Evolutionary conservation across 2,888 invertebrate genomes (phyloP).

Genomic region (Brassicogethes aeneus): DNA sequence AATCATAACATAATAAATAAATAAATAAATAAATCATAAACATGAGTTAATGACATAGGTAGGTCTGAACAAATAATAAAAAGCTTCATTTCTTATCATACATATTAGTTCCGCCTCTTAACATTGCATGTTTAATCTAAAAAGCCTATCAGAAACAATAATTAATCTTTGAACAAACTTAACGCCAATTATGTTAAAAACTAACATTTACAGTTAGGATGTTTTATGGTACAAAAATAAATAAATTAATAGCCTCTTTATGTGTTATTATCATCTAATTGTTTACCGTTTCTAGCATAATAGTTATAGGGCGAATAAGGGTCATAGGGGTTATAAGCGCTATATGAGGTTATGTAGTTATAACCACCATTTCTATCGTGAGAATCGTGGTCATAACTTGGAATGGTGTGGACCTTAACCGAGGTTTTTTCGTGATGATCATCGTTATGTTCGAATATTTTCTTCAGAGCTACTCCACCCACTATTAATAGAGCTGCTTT

Average conservation of each 20-base stretch:
- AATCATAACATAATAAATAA: no score
- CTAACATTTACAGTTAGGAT: no score
- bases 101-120: no score
- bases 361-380: conserved; percentile 25
- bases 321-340: conserved; percentile 11
- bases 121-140: no score
- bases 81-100: no score
- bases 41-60: no score
- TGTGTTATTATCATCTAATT: not conserved
- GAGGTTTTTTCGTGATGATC: conserved; percentile 51
- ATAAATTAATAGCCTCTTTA: conserved; percentile 8
- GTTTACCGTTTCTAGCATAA: conserved; percentile 4
- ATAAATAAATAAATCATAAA: no score
- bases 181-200: no score
- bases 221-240: no score
- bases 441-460: conserved; percentile 59
- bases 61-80: no score
- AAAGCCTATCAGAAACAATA: no score
- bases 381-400: conserved; percentile 24
- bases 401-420: conserved; percentile 56
- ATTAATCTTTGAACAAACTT: no score
- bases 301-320: conserved; percentile 15
- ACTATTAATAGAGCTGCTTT: conserved; percentile 66
- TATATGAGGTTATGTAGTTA: conserved; percentile 14
- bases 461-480: conserved; percentile 60